phyloP scores from a whole-genome alignment of 1,140 invertebrate genomes.

The Mya arenaria region DNA sequence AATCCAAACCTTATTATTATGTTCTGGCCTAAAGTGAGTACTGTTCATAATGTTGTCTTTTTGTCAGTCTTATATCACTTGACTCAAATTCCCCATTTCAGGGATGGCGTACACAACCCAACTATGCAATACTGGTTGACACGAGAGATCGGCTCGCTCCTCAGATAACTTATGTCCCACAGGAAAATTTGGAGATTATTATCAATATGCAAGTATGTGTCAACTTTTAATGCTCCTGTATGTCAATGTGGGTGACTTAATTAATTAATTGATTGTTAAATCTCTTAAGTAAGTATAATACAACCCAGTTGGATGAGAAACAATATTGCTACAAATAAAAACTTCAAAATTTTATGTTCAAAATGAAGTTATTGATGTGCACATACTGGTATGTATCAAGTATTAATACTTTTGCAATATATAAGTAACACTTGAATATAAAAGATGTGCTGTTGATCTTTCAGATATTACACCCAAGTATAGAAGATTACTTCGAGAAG shows the following conservation, averaged over 20 bases:
- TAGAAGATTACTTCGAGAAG: constrained; percentile 79
- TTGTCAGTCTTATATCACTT: neutral
- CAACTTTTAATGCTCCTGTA: too few species aligned
- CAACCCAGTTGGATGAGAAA: too few species aligned
- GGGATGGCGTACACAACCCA: constrained; percentile 77
- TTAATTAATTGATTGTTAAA: too few species aligned
- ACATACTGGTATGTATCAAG: too few species aligned
- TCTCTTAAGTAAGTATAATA: too few species aligned
- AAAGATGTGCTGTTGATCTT: constrained; percentile 15
- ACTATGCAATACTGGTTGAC: constrained; percentile 82
- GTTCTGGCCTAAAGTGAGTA: too few species aligned
- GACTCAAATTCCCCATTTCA: constrained; percentile 70
- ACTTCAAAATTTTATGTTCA: too few species aligned
- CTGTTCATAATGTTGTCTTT: neutral
- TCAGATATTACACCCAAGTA: constrained; percentile 77
- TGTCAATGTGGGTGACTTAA: too few species aligned
- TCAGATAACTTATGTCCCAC: constrained; percentile 80
- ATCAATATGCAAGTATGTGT: constrained; percentile 69
- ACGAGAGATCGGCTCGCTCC: constrained; percentile 75
- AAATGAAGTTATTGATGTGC: too few species aligned
- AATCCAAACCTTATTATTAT: neutral
- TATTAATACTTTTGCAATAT: too few species aligned
- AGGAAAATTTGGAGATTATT: constrained; percentile 80
- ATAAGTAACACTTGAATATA: neutral
- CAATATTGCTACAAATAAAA: too few species aligned